These are phyloP conservation scores for Lampris incognitus DNA, from an alignment of 2,113 vertebrate species.

Conservation along the genomic window DNA sequence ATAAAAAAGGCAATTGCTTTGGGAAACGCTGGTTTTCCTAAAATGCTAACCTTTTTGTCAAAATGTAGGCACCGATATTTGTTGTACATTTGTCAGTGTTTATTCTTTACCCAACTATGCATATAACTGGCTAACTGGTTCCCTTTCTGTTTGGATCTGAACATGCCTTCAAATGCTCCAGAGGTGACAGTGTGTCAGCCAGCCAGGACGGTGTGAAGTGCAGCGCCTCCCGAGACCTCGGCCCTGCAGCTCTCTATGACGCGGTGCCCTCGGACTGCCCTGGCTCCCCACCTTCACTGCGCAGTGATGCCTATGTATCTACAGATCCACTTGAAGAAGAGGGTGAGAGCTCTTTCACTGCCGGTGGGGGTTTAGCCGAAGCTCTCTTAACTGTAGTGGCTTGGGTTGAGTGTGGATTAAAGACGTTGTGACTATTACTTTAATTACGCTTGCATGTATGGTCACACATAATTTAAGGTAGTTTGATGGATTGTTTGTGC, in stretches of 20 bases:
- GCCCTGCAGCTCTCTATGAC: conserved; percentile 89
- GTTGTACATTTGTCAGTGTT: too few species aligned
- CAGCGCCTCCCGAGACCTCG: conserved; percentile 89
- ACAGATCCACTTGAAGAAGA: conserved; percentile 76
- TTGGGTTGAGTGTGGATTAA: background rate
- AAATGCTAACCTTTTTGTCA: too few species aligned
- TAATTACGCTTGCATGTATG: too few species aligned
- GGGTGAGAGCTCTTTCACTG: conserved; percentile 58
- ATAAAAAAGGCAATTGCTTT: too few species aligned
- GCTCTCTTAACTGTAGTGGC: too few species aligned
- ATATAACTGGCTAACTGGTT: too few species aligned
- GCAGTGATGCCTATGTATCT: conserved; percentile 91
- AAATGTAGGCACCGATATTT: too few species aligned
- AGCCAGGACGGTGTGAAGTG: conserved; percentile 95
- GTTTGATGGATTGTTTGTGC: too few species aligned
- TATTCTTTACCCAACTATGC: too few species aligned
- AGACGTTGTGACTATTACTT: background rate
- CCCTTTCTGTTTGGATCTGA: too few species aligned
- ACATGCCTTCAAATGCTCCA: conserved; percentile 65
- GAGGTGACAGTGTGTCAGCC: conserved; percentile 93
- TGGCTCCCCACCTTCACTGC: conserved; percentile 89
- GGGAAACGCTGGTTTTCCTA: too few species aligned
- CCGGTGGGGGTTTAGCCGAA: background rate
- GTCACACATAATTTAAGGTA: too few species aligned
- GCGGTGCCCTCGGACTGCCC: conserved; percentile 88